Percentiles rank a stretch among this genome's conserved stretches.
Evolutionary conservation across 1,140 invertebrate genomes (phyloP).

Genomic region (Physella acuta): DNA sequence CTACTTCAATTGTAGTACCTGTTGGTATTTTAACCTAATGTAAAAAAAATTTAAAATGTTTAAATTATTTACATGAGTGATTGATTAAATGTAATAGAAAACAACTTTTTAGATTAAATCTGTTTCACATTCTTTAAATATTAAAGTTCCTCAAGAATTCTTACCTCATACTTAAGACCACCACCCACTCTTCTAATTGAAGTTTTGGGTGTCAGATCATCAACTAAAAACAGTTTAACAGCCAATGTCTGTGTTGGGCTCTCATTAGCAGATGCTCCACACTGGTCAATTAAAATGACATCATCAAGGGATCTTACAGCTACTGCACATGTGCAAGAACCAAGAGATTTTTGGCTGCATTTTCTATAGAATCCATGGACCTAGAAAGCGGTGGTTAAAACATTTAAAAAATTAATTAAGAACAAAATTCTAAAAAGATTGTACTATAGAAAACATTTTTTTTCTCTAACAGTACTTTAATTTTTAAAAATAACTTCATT

Average conservation of each 20-base stretch:
- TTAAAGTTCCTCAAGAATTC: too few relatives aligned
- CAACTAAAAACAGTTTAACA: conserved; percentile 47
- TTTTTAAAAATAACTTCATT: too few relatives aligned
- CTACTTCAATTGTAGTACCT: conserved; percentile 40
- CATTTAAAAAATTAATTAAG: too few relatives aligned
- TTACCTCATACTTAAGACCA: conserved; percentile 41
- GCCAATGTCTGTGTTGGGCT: conserved; percentile 20
- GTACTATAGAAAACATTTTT: too few relatives aligned
- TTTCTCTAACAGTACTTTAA: too few relatives aligned
- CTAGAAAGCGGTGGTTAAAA: too few relatives aligned
- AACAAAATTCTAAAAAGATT: too few relatives aligned
- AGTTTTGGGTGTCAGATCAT: conserved; percentile 42
- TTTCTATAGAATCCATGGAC: conserved; percentile 36
- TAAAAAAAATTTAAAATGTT: too few relatives aligned
- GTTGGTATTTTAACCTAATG: conserved; percentile 46
- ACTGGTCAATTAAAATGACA: conserved; percentile 47
- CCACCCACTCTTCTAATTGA: conserved; percentile 40
- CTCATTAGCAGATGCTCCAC: conserved; percentile 23
- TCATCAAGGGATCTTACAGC: conserved; percentile 40
- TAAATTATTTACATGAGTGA: too few relatives aligned
- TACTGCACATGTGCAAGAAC: conserved; percentile 45
- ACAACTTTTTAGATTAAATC: too few relatives aligned
- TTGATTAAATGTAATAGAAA: too few relatives aligned
- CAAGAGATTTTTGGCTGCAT: conserved; percentile 26
- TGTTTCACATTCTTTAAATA: too few relatives aligned